Evolutionary conservation across 2,113 vertebrate species (phyloP).

Genomic region (Odontophorus gujanensis): DNA sequence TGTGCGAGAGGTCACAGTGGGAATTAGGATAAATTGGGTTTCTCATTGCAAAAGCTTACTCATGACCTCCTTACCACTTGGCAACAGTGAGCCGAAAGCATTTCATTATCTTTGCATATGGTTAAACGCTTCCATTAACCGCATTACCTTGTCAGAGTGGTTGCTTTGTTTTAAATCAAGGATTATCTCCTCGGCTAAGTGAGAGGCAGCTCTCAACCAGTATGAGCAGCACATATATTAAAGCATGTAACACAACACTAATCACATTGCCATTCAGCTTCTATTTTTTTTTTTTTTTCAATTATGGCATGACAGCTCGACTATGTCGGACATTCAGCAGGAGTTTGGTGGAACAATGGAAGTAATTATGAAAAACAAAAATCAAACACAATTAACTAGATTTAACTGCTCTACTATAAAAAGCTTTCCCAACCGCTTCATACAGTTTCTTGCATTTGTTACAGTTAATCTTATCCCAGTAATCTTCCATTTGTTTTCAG

Average conservation of each 20-base stretch:
- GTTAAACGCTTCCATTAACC: neutral
- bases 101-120: neutral
- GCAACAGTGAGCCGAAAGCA: neutral
- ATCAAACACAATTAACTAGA: constrained; percentile 26
- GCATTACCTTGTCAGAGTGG: neutral
- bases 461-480: constrained; percentile 52
- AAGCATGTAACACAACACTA: constrained; percentile 6
- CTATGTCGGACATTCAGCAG: neutral
- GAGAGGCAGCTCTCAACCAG: neutral
- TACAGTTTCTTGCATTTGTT: constrained; percentile 34
- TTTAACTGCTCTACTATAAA: constrained; percentile 15
- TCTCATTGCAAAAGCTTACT: neutral
- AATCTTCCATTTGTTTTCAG: constrained; percentile 53
- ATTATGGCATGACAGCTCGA: neutral
- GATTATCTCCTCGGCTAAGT: neutral
- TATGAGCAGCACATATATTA: neutral
- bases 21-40: neutral
- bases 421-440: constrained; percentile 39
- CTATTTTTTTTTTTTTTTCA: constrained; percentile 17
- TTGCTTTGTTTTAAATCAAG: neutral
- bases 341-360: constrained; percentile 40
- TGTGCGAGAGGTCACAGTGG: neutral
- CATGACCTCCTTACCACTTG: neutral
- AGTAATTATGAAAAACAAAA: constrained; percentile 59
- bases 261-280: constrained; percentile 21